Evolutionary conservation across 2,888 invertebrate species (phyloP).

Genomic region (Ecdyonurus torrentis): DNA sequence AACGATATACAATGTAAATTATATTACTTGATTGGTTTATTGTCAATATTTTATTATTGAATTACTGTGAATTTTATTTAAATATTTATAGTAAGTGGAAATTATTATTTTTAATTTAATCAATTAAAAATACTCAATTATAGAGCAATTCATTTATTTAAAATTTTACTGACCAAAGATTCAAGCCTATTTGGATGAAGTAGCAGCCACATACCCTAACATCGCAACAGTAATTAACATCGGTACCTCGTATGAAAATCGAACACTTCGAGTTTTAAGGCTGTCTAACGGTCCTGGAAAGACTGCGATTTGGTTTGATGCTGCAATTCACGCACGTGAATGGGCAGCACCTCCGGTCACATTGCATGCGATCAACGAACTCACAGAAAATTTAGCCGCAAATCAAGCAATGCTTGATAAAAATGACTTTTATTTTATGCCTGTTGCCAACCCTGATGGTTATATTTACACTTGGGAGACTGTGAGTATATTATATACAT

Average conservation of each 20-base stretch:
- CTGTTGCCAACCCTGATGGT: slow-evolving; percentile 28
- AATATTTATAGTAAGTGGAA: no score
- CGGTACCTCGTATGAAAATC: slow-evolving; percentile 54
- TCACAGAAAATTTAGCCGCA: not conserved
- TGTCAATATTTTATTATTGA: no score
- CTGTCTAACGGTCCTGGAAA: slow-evolving; percentile 28
- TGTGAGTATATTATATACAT: no score
- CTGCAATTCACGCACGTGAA: not conserved
- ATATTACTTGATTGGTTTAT: no score
- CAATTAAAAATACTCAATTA: no score
- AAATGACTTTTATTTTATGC: slow-evolving; percentile 28
- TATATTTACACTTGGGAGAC: slow-evolving; percentile 22
- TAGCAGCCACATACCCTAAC: slow-evolving; percentile 45
- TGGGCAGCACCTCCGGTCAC: slow-evolving; percentile 1
- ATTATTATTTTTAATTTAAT: no score
- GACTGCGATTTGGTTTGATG: not conserved
- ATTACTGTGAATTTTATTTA: no score
- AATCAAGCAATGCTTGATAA: slow-evolving; percentile 20
- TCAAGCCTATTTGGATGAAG: slow-evolving; percentile 45
- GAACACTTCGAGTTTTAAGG: slow-evolving; percentile 51
- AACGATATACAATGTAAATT: no score
- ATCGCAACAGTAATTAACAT: slow-evolving; percentile 49
- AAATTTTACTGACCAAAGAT: no score
- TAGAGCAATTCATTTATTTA: no score
- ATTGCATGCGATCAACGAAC: not conserved